These are phyloP conservation scores for Morus bassanus DNA, from an alignment of 2,797 vertebrate genomes.

Conservation along the genomic window DNA sequence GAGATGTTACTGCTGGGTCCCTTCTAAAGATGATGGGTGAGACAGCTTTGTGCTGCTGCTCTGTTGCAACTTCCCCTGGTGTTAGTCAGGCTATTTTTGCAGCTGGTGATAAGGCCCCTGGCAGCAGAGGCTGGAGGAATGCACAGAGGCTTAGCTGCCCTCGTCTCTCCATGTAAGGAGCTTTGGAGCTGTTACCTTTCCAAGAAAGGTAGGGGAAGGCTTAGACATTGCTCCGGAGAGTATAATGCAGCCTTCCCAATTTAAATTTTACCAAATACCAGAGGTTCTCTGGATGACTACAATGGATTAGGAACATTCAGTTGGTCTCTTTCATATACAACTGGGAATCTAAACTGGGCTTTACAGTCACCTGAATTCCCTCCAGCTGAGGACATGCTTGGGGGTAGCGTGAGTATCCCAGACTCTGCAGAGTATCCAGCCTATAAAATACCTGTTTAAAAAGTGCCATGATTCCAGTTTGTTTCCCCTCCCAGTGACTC, in stretches of 20 bases:
- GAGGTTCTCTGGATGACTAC: conserved; percentile 45
- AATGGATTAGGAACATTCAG: conserved; percentile 19
- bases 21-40: not conserved
- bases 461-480: not conserved
- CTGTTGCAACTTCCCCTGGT: conserved; percentile 54
- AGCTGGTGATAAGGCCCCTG: conserved; percentile 74
- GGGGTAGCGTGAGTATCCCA: not conserved
- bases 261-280: conserved; percentile 61
- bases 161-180: conserved; percentile 77
- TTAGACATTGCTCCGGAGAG: conserved; percentile 33
- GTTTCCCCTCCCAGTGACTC: not conserved
- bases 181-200: conserved; percentile 70
- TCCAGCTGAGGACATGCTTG: not conserved
- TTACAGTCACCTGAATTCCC: conserved; percentile 32
- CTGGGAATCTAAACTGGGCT: conserved; percentile 20
- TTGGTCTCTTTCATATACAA: not conserved
- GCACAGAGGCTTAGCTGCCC: conserved; percentile 65
- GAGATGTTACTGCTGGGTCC: not conserved
- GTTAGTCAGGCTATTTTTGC: conserved; percentile 80
- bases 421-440: not conserved
- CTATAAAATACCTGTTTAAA: not conserved
- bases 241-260: conserved; percentile 55
- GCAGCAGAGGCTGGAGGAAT: conserved; percentile 71
- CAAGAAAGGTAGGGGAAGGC: conserved; percentile 69
- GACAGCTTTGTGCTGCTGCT: not conserved